These are phyloP conservation scores for Patella caerulea DNA, from an alignment of 2,888 invertebrate genomes.

Conservation along the genomic window DNA sequence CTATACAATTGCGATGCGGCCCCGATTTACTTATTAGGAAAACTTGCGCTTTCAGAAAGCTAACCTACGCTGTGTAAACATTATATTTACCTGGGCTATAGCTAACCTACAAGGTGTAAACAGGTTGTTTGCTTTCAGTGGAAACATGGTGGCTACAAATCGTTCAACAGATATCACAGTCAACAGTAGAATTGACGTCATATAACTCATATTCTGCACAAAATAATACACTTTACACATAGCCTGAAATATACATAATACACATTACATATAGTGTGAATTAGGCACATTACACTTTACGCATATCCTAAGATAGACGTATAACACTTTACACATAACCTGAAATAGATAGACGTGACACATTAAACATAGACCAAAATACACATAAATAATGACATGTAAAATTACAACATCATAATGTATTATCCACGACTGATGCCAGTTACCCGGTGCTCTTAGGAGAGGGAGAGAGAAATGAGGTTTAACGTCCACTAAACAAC, in stretches of 20 bases:
- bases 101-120: constrained; percentile 81
- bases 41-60: too few species aligned
- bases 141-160: constrained; percentile 74
- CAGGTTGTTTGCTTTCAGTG: constrained; percentile 88
- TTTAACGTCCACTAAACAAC: too few species aligned
- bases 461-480: too few species aligned
- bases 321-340: background rate
- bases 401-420: too few species aligned
- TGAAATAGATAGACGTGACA: background rate
- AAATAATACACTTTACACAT: constrained; percentile 75
- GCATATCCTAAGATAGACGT: background rate
- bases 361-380: too few species aligned
- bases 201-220: constrained; percentile 89
- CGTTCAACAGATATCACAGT: constrained; percentile 76
- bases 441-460: too few species aligned
- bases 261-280: background rate
- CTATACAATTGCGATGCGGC: too few species aligned
- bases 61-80: too few species aligned
- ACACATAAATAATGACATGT: too few species aligned
- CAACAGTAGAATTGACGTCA: constrained; percentile 89
- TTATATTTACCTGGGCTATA: constrained; percentile 77
- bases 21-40: too few species aligned
- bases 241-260: background rate
- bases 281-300: background rate
- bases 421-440: too few species aligned